Conservation (phyloP, 1,140 invertebrate genomes). For the Drosophila melanica region DNA sequence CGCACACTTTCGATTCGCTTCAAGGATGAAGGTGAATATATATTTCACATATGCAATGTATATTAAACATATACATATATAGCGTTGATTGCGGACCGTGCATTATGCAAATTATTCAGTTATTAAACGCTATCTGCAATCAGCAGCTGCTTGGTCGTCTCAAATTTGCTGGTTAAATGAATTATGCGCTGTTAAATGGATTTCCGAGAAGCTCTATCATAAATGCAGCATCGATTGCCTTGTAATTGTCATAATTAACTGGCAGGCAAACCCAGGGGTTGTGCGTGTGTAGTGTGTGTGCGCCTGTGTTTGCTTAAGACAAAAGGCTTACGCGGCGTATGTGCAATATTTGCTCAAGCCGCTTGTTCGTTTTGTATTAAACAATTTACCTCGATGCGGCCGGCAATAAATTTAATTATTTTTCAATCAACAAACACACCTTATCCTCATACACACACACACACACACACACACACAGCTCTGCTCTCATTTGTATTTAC, state of each 20-base stretch:
- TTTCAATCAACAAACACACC: conserved; percentile 56
- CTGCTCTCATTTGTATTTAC: conserved; percentile 33
- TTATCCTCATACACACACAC: neutral
- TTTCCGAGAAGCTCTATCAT: conserved; percentile 36
- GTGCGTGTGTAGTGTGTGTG: neutral
- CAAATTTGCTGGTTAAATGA: conserved; percentile 38
- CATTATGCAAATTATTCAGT: conserved; percentile 2
- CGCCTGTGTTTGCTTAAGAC: conserved; percentile 34
- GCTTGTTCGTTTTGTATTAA: conserved; percentile 26
- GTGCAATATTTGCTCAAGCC: conserved; percentile 41
- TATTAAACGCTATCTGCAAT: conserved; percentile 22
- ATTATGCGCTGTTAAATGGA: conserved; percentile 56
- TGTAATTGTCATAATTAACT: conserved; percentile 62
- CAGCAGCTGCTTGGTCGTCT: conserved; percentile 13
- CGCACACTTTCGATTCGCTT: too few relatives aligned
- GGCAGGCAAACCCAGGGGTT: conserved; percentile 5
- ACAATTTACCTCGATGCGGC: conserved; percentile 28
- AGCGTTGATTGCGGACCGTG: neutral
- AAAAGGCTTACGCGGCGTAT: conserved; percentile 48
- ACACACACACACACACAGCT: neutral
- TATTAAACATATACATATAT: neutral
- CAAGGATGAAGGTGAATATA: too few relatives aligned
- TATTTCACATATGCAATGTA: too few relatives aligned
- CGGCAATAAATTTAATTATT: conserved; percentile 55
- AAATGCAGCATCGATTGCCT: conserved; percentile 52